Evolutionary conservation across 2,113 vertebrate genomes (phyloP).

Genomic region (Petromus typicus): DNA sequence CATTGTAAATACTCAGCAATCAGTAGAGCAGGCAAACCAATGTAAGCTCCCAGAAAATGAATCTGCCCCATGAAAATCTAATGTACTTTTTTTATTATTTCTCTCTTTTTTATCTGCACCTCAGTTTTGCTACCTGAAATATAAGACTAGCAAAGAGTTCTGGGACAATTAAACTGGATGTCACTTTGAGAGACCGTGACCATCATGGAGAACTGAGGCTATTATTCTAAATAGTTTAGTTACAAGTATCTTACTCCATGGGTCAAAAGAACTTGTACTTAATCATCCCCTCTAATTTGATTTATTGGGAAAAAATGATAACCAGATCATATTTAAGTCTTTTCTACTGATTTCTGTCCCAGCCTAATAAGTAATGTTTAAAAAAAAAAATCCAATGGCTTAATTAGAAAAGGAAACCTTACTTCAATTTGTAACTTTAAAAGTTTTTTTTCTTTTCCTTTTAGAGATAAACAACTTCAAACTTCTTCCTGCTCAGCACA

Average conservation of each 20-base stretch:
- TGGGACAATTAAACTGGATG: neutral
- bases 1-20: neutral
- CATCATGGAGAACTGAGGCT: neutral
- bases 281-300: neutral
- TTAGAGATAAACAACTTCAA: neutral
- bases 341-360: neutral
- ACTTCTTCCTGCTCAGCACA: neutral
- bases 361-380: neutral
- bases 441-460: neutral
- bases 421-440: neutral
- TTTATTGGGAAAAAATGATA: neutral
- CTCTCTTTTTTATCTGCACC: neutral
- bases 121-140: neutral
- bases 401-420: neutral
- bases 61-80: neutral
- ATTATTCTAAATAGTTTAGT: neutral
- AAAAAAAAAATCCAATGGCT: neutral
- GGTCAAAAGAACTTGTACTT: neutral
- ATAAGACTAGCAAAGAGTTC: neutral
- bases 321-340: neutral
- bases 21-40: neutral
- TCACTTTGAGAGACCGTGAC: neutral
- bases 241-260: neutral
- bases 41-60: neutral
- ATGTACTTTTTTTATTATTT: neutral